Base-by-base conservation (phyloP, 2,797 vertebrate genomes). In the Manis javanica region DNA sequence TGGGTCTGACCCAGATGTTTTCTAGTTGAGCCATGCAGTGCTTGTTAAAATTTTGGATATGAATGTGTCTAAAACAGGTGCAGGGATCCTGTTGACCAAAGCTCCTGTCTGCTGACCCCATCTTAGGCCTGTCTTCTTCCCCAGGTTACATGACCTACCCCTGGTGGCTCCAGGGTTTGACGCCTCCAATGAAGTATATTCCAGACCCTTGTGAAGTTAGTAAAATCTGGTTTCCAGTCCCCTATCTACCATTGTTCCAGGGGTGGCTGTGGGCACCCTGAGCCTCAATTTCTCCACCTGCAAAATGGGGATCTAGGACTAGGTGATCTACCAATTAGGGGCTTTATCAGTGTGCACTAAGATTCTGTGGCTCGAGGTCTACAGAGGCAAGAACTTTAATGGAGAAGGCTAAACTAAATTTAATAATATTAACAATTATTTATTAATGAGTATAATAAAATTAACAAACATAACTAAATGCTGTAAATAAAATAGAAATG, bases 351-450 rank as follows among this genome's bases (percentile, higher is more conserved):
- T 51, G 14, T 59, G 6, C 24, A 59, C 7, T 8, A 18, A 42
- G 51, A 46, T 75, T 78, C 34, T 82, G 13, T 88, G 82, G 19
- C 9, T 85, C 46, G 75, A 71, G 8, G 5, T 63, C 71, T 74
- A 16, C 82, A 42, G 66, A 90, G 23, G 19, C 7, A 5, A 89
- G 64, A 94, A 88, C 13, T 88, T 63, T 72, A 69, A 87, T 51
- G 26, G 68, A 74, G 82, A 78, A 96, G 55, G n/a, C 37, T 71
- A 66, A 55, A 86, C 21, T 71, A 91, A 88, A 91, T 37, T 26
- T 31, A 93, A 84, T 66, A 78, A 77, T 51, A 37, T 77, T 74
- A 90, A 68, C 5, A 74, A 92, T 69, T 51, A 79, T 71, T 89
- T 82, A 87, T 68, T 72, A 53, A 68, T 34, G 3, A 63, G 83